These are phyloP conservation scores for Alexandromys fortis DNA, from an alignment of 2,113 vertebrate genomes.

Conservation along the genomic window DNA sequence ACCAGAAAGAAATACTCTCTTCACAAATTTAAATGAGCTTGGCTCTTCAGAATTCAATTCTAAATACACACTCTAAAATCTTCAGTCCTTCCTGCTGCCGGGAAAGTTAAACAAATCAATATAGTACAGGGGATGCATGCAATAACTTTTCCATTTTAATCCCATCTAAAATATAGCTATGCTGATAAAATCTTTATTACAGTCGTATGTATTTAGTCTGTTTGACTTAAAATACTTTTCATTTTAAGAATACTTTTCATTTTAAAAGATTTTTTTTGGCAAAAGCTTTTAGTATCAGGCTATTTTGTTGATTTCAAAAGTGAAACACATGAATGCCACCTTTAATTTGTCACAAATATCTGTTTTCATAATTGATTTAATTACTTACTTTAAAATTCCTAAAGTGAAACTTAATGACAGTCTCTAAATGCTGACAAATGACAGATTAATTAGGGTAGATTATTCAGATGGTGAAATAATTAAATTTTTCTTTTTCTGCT, in stretches of 20 bases:
- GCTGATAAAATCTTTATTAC: conserved; percentile 5
- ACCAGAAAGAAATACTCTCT: conserved; percentile 70
- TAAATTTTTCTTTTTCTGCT: conserved; percentile 57
- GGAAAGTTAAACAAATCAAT: conserved; percentile 53
- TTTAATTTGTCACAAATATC: conserved; percentile 78
- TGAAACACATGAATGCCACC: conserved; percentile 58
- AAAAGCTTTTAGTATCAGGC: conserved; percentile 77
- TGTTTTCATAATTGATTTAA: conserved; percentile 81
- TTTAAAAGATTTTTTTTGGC: conserved; percentile 6
- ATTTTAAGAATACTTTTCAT: conserved; percentile 25
- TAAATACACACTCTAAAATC: conserved; percentile 13
- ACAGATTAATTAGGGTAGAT: conserved; percentile 72
- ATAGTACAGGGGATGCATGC: neutral
- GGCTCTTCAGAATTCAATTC: conserved; percentile 52
- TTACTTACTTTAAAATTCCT: conserved; percentile 77
- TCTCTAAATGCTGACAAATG: conserved; percentile 80
- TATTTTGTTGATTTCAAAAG: conserved; percentile 76
- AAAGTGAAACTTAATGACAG: conserved; percentile 80
- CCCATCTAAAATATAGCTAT: conserved; percentile 18
- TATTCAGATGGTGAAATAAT: conserved; percentile 72
- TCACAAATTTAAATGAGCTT: conserved; percentile 73
- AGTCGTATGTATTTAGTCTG: conserved; percentile 12
- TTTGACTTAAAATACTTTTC: conserved; percentile 13
- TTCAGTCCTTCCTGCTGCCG: conserved; percentile 30
- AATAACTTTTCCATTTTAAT: conserved; percentile 39